phyloP scores from a whole-genome alignment of 2,888 invertebrate genomes.

The Scelioninae gen. 1 region DNA sequence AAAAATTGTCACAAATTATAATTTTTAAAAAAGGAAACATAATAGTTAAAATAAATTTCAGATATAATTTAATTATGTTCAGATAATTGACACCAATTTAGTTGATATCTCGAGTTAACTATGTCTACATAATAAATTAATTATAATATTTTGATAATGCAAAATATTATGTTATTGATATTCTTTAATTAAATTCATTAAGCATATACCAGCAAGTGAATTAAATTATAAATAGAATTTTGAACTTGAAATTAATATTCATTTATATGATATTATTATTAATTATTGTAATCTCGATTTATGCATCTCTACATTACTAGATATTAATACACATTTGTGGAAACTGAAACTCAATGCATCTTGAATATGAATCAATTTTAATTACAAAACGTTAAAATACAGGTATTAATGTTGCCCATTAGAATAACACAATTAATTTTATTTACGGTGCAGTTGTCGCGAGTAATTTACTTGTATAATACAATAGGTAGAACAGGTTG shows the following conservation, averaged over 20 bases:
- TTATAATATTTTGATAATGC: too few relatives aligned
- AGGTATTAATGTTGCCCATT: slow-evolving; percentile 21
- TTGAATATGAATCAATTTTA: slow-evolving; percentile 26
- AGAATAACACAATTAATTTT: slow-evolving; percentile 27
- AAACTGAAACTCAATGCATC: background rate
- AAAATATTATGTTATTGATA: too few relatives aligned
- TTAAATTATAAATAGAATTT: too few relatives aligned
- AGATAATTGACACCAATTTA: too few relatives aligned
- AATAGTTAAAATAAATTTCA: too few relatives aligned
- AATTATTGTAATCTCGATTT: background rate
- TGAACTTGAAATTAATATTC: background rate
- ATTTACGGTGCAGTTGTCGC: slow-evolving; percentile 23
- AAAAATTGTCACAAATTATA: too few relatives aligned
- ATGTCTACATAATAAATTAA: too few relatives aligned
- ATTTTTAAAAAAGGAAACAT: too few relatives aligned
- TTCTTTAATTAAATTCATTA: too few relatives aligned
- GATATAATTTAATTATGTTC: too few relatives aligned
- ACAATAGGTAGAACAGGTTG: slow-evolving; percentile 16
- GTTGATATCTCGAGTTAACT: too few relatives aligned
- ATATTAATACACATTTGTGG: slow-evolving; percentile 1
- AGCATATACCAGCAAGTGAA: too few relatives aligned
- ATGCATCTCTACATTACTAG: background rate
- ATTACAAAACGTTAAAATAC: slow-evolving; percentile 28
- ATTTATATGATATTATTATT: background rate
- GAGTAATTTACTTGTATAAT: slow-evolving; percentile 24